phyloP scores from a whole-genome alignment of 2,888 invertebrate genomes.

The Flexamia atlantica region DNA sequence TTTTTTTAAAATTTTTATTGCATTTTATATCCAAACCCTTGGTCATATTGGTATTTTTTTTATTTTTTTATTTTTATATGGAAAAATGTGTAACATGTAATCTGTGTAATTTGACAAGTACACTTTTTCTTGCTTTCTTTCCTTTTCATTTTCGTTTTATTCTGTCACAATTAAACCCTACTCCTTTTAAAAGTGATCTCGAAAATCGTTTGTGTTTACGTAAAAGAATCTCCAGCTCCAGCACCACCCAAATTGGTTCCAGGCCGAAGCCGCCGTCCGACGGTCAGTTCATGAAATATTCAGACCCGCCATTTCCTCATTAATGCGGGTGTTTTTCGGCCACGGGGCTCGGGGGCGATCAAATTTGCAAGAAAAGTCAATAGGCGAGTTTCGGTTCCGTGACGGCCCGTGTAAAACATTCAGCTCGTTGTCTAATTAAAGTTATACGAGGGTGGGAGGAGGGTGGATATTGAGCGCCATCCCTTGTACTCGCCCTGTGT shows the following conservation, averaged over 20 bases:
- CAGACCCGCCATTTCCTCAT: slow-evolving; percentile 15
- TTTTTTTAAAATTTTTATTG: too few relatives aligned
- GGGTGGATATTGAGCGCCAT: slow-evolving; percentile 3
- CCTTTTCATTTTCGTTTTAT: too few relatives aligned
- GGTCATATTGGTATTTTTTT: too few relatives aligned
- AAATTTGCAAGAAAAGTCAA: slow-evolving; percentile 43
- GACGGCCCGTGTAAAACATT: slow-evolving; percentile 19
- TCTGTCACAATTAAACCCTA: too few relatives aligned
- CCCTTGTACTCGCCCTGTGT: not conserved
- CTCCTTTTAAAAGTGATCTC: too few relatives aligned
- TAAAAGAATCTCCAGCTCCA: not conserved
- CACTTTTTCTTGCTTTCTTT: too few relatives aligned
- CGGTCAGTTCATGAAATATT: slow-evolving; percentile 29
- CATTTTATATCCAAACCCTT: too few relatives aligned
- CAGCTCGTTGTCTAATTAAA: slow-evolving; percentile 34
- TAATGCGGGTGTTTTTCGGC: not conserved
- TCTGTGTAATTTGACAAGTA: too few relatives aligned
- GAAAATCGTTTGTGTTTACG: too few relatives aligned
- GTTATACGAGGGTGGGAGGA: slow-evolving; percentile 10
- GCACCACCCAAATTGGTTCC: not conserved
- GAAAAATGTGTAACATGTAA: too few relatives aligned
- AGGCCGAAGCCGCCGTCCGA: not conserved
- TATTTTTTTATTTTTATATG: too few relatives aligned
- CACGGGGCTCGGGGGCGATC: slow-evolving; percentile 1
- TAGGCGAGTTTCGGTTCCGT: slow-evolving; percentile 3